Base-by-base conservation (phyloP, 2,797 vertebrate genomes). In the Sternotherus odoratus region DNA sequence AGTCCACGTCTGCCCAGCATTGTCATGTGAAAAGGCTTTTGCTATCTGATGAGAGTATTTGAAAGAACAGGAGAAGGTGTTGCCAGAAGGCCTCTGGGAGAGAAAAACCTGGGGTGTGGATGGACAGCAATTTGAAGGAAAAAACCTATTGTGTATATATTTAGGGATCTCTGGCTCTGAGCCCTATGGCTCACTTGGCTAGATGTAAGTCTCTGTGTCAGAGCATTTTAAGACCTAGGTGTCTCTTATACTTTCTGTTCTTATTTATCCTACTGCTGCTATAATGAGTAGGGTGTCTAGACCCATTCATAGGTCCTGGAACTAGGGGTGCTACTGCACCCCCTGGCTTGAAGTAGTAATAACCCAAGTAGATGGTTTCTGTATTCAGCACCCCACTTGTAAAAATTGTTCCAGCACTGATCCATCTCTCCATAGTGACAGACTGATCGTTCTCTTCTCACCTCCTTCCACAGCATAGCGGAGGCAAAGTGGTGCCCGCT, bases 141-240 rank as follows among this genome's bases (percentile, higher is more conserved):
- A 54, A 85, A 9, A 8, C 0, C 1, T 24, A 15, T 51, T 74
- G 36, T 23, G 66, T 83, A 80, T 5, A 15, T 19, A 77, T 82
- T 86, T 51, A 43, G 43, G 43, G 86, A 79, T 39, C 5, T 82
- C 66, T 84, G 23, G 75, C 82, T 85, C 30, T 4, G n/a, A 72
- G 66, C 66, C 10, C 19, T 39, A 12, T 46, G 24, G 24, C 21
- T 75, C 53, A 24, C 0, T 1, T 75, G 28, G 0, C 0, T 43
- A 0, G 0, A 15, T 74, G 33, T 46, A 90, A 90, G 17, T 69
- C 86, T 50, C 17, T 87, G 39, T 1, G 15, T 11, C 15, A 12
- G 50, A 86, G 53, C 46, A 57, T 75, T 53, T 72, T 39, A 16
- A 63, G 85, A 87, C 15, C 30, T 9, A 24, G 8, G 24, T 46